A percentile compares a stretch with the other conserved stretches of the same genome.
These are phyloP conservation scores for Nomada ferruginata DNA, from an alignment of 2,888 invertebrate species.

Conservation along the genomic window DNA sequence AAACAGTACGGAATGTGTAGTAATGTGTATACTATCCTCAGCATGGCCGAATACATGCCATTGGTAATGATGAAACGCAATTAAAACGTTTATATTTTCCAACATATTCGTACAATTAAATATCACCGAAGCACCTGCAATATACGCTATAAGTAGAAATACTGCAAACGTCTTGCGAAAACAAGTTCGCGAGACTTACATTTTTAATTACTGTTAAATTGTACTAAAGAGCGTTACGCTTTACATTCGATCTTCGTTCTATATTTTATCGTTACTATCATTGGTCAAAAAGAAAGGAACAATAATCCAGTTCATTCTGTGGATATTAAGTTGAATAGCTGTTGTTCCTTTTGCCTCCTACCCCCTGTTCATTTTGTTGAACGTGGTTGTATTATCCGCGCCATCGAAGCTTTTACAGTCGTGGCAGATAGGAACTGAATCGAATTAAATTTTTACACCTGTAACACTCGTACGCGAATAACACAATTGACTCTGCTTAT, in stretches of 20 bases:
- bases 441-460: constrained; percentile 46
- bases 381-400: too few relatives aligned
- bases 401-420: neutral
- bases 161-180: constrained; percentile 28
- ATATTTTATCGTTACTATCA: neutral
- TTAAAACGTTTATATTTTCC: constrained; percentile 3
- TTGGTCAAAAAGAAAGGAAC: neutral
- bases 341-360: neutral
- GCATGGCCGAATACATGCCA: constrained; percentile 4
- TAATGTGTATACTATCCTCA: constrained; percentile 18
- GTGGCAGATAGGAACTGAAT: constrained; percentile 64
- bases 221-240: neutral
- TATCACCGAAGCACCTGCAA: constrained; percentile 42
- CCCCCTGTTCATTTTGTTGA: neutral
- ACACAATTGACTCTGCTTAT: constrained; percentile 64
- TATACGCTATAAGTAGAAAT: constrained; percentile 42
- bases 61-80: constrained; percentile 25
- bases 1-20: constrained; percentile 70
- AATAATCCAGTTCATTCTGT: neutral
- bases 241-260: neutral
- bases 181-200: neutral
- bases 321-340: neutral
- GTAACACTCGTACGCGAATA: constrained; percentile 35
- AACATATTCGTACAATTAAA: constrained; percentile 13
- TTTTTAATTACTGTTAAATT: neutral